Conservation (phyloP, 2,888 invertebrate species). For the Fissipunctia ypsillon region DNA sequence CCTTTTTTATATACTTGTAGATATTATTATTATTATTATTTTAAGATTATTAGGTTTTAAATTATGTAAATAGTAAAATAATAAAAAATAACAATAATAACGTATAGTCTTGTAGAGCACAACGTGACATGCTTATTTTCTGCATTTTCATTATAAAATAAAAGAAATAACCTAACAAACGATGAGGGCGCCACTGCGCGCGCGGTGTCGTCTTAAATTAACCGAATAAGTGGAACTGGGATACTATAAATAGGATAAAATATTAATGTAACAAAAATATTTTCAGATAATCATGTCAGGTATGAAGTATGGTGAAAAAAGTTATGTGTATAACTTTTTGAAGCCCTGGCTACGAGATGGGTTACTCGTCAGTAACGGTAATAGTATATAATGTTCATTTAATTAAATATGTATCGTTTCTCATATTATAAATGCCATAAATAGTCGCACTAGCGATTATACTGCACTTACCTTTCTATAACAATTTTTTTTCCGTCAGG, state of each 20-base stretch:
- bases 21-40: too few relatives aligned
- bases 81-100: too few relatives aligned
- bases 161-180: too few relatives aligned
- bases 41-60: too few relatives aligned
- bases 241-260: background rate
- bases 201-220: background rate
- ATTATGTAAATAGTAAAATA: too few relatives aligned
- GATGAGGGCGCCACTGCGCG: too few relatives aligned
- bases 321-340: slow-evolving; percentile 84
- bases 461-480: background rate
- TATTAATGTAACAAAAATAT: slow-evolving; percentile 18
- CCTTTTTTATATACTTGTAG: too few relatives aligned
- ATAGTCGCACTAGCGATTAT: background rate
- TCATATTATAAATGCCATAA: background rate
- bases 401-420: background rate
- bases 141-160: too few relatives aligned
- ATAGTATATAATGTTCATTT: background rate
- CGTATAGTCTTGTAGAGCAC: too few relatives aligned
- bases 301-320: slow-evolving; percentile 88
- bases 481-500: slow-evolving; percentile 74
- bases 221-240: background rate
- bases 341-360: slow-evolving; percentile 90
- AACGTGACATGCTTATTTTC: too few relatives aligned
- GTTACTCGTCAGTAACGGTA: slow-evolving; percentile 85
- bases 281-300: slow-evolving; percentile 87